A percentile compares a stretch with the other conserved stretches of the same genome.
phyloP scores from a whole-genome alignment of 2,888 invertebrate species.

The Colletes collaris region DNA sequence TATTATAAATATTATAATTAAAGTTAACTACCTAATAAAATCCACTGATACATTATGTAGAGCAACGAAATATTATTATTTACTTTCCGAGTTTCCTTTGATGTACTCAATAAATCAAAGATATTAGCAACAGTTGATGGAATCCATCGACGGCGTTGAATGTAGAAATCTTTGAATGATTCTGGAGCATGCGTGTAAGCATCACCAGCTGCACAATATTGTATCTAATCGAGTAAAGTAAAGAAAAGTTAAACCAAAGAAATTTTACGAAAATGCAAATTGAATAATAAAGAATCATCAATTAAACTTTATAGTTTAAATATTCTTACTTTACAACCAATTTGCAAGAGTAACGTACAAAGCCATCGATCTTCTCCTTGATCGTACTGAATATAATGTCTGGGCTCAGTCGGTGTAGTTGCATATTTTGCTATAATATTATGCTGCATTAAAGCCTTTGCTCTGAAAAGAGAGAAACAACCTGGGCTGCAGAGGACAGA shows the following conservation, averaged over 20 bases:
- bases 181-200: constrained; percentile 98
- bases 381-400: constrained; percentile 96
- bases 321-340: constrained; percentile 89
- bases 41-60: constrained; percentile 90
- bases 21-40: constrained; percentile 85
- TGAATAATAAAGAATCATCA: not conserved
- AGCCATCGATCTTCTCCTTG: constrained; percentile 99
- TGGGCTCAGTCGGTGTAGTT: constrained; percentile 89
- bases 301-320: not conserved
- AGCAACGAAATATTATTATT: constrained; percentile 95
- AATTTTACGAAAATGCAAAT: not conserved
- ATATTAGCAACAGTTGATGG: constrained; percentile 98
- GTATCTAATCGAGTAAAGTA: constrained; percentile 83
- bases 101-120: constrained; percentile 92
- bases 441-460: constrained; percentile 94
- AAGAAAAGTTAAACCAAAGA: not conserved
- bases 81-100: constrained; percentile 90
- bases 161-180: constrained; percentile 95
- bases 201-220: constrained; percentile 97
- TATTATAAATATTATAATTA: not conserved
- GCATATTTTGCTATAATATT: constrained; percentile 96
- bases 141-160: constrained; percentile 97
- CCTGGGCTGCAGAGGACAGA: constrained; percentile 96
- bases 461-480: constrained; percentile 95
- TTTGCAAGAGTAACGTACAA: constrained; percentile 95